Evolutionary conservation across 2,113 vertebrate genomes (phyloP), one percentile per base, ranked within the genome.

Genomic region (Zosterops lateralis): DNA sequence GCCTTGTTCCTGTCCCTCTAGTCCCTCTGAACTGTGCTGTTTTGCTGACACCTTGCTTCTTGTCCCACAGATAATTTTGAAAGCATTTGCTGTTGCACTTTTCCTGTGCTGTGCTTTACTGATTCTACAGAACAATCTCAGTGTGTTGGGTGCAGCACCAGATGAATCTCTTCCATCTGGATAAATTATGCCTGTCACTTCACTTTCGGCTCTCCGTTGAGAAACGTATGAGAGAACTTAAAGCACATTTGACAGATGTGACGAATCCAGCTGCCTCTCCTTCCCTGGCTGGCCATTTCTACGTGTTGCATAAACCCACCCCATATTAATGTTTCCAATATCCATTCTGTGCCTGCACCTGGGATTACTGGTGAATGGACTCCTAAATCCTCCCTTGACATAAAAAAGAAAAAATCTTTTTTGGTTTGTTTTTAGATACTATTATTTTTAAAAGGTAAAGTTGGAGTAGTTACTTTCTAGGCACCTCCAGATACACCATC

Each of bases 361-460:
- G 66, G 74, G 74, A 93, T 94, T 79, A 92, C 72, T 82, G 54
- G 74, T 86, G 92, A 84, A 71, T 36, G 73, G 31, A 74, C 84
- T 94, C 80, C 68, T 80, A 96, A 95, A 92, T 79, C 70, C 60
- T 91, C 38, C 48, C 42, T 70, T 76, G 47, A 89, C 93, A 90
- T 84, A 61, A 72, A 91, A 86, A 81, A 42, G 0, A 10, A 34
- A 29, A 34, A 38, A 36, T 8, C 4, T 50, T 8, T 14, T 28
- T 42, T 50, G 12, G 12, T 45, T 29, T 66, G 17, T 3, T 57
- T 83, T 42, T 34, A 7, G 20, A 26, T 56, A 57, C 10, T 48
- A 6, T 62, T 84, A 18, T 68, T 67, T 84, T 58, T 50, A 11
- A 73, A 65, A 74, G 50, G 44, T 88, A 42, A 66, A 64, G 17